A percentile compares a stretch with the other conserved stretches of the same genome.
Evolutionary conservation across 2,888 invertebrate genomes (phyloP).

Genomic region (Meghimatium bilineatum): DNA sequence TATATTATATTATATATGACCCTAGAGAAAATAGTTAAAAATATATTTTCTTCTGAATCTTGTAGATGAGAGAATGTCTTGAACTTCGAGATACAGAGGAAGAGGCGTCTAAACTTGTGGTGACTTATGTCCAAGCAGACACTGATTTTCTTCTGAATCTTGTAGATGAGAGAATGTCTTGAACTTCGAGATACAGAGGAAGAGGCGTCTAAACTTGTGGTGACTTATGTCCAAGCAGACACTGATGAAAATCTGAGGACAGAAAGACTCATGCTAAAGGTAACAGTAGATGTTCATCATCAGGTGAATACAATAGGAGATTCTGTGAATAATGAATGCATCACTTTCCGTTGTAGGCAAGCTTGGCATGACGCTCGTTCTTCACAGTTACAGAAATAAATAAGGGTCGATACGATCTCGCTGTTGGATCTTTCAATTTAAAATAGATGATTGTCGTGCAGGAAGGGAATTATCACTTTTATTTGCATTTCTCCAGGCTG

Average conservation of each 20-base stretch:
- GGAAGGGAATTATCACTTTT: too few relatives aligned
- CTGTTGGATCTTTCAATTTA: too few relatives aligned
- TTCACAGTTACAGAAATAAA: too few relatives aligned
- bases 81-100: conserved; percentile 9
- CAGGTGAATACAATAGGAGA: not conserved
- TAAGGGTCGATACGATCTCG: too few relatives aligned
- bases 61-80: conserved; percentile 7
- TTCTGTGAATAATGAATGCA: too few relatives aligned
- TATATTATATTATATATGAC: too few relatives aligned
- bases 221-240: conserved; percentile 39
- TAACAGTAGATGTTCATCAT: not conserved
- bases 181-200: conserved; percentile 9
- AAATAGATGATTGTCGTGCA: too few relatives aligned
- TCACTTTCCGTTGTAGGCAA: too few relatives aligned
- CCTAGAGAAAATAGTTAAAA: too few relatives aligned
- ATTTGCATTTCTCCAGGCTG: too few relatives aligned
- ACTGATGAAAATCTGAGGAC: not conserved
- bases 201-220: conserved; percentile 3
- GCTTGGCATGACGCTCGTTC: too few relatives aligned
- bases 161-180: conserved; percentile 7
- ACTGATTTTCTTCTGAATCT: not conserved
- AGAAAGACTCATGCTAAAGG: conserved; percentile 27
- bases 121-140: conserved; percentile 39
- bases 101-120: conserved; percentile 3
- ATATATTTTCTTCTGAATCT: not conserved